Evolutionary conservation across 2,797 vertebrate genomes (phyloP).

Genomic region (Telmatherina bonti): DNA sequence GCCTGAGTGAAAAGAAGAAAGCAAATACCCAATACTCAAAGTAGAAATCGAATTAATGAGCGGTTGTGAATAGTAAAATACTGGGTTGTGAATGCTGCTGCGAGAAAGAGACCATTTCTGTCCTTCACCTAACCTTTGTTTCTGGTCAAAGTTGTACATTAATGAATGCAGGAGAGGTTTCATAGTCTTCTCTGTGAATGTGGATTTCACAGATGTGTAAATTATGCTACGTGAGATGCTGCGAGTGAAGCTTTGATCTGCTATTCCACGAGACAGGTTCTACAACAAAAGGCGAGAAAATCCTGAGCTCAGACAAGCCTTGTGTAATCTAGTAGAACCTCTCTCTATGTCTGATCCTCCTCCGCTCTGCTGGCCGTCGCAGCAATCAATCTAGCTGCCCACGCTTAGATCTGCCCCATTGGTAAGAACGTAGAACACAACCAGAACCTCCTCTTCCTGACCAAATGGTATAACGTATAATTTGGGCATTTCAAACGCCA

Average conservation of each 20-base stretch:
- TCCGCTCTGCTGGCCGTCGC: constrained; percentile 54
- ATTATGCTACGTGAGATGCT: constrained; percentile 74
- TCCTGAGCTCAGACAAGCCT: constrained; percentile 76
- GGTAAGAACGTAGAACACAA: constrained; percentile 47
- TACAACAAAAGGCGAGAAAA: constrained; percentile 76
- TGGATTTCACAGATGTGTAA: constrained; percentile 83
- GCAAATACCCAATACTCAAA: constrained; percentile 80
- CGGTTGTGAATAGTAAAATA: constrained; percentile 67
- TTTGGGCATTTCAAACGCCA: constrained; percentile 15
- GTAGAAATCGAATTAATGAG: constrained; percentile 84
- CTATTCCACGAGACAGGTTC: constrained; percentile 69
- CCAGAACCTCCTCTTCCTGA: constrained; percentile 31
- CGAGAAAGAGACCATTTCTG: constrained; percentile 60
- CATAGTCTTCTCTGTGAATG: constrained; percentile 69
- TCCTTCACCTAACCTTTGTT: constrained; percentile 76
- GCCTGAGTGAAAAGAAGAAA: constrained; percentile 79
- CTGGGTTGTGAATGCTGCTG: constrained; percentile 51
- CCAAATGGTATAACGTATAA: not conserved
- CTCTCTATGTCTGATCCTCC: constrained; percentile 70
- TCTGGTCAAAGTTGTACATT: constrained; percentile 73
- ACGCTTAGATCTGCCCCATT: constrained; percentile 61
- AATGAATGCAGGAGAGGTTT: constrained; percentile 77
- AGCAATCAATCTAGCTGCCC: constrained; percentile 60
- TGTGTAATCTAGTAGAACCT: constrained; percentile 75
- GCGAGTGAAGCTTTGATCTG: constrained; percentile 82